A percentile compares a stretch with the other conserved stretches of the same genome.
Conservation (phyloP, 2,797 vertebrate genomes). For the Syngnathus acus region DNA sequence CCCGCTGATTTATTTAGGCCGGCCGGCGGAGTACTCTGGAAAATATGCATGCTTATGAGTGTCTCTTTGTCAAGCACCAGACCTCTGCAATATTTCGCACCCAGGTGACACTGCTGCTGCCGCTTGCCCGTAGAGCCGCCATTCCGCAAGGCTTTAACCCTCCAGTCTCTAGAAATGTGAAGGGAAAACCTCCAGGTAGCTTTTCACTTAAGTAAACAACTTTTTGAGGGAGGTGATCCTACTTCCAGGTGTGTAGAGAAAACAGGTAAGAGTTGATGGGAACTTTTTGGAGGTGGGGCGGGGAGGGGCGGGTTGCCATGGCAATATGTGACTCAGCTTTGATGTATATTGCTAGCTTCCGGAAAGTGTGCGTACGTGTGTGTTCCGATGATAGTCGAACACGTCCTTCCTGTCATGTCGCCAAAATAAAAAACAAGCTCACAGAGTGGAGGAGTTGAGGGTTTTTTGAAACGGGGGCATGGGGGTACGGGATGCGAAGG, state of each 20-base stretch:
- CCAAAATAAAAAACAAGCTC: slow-evolving; percentile 19
- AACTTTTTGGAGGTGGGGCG: too few relatives aligned
- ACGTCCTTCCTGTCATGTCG: slow-evolving; percentile 9
- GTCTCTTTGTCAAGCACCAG: slow-evolving; percentile 79
- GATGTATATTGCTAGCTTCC: slow-evolving; percentile 16
- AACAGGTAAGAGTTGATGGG: too few relatives aligned
- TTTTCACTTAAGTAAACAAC: slow-evolving; percentile 47
- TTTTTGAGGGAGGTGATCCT: background rate
- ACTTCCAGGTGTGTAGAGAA: too few relatives aligned
- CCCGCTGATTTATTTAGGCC: slow-evolving; percentile 65
- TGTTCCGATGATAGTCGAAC: slow-evolving; percentile 25
- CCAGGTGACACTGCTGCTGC: slow-evolving; percentile 67
- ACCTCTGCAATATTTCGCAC: slow-evolving; percentile 80
- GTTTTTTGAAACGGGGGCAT: slow-evolving; percentile 7
- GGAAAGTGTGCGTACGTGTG: slow-evolving; percentile 8
- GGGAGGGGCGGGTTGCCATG: slow-evolving; percentile 6
- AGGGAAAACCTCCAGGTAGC: slow-evolving; percentile 26
- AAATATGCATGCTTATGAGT: slow-evolving; percentile 78
- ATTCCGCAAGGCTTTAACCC: slow-evolving; percentile 4
- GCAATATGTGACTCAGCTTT: slow-evolving; percentile 6
- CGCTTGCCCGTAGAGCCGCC: slow-evolving; percentile 50
- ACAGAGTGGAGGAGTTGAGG: background rate
- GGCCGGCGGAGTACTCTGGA: slow-evolving; percentile 67
- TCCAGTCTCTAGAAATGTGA: background rate
- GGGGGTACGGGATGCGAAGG: slow-evolving; percentile 63